Percentiles rank a stretch among this genome's conserved stretches.
Evolutionary conservation across 2,797 vertebrate species (phyloP).

Genomic region (Anisognathus igniventris): DNA sequence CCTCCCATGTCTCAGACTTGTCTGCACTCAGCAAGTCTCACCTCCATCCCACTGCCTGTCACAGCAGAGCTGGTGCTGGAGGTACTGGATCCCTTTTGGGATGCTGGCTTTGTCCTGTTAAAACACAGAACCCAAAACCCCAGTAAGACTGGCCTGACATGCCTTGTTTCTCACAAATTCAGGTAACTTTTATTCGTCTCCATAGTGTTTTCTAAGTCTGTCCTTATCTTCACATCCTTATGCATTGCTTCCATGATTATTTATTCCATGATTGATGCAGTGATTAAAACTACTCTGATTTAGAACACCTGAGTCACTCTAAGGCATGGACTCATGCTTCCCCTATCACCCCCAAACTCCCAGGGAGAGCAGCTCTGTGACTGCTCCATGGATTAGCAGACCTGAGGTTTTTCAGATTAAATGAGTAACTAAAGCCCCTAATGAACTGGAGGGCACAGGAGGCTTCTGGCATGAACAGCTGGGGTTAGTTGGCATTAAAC

Average conservation of each 20-base stretch:
- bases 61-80: background rate
- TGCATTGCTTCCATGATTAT: background rate
- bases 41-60: background rate
- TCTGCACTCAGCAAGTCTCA: background rate
- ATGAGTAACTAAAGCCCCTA: background rate
- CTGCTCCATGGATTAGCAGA: background rate
- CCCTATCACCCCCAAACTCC: background rate
- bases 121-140: background rate
- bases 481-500: background rate
- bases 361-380: background rate
- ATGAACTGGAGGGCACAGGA: background rate
- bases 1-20: rapidly evolving
- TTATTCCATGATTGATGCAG: background rate
- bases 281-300: background rate
- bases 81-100: rapidly evolving
- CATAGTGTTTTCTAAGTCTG: background rate
- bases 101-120: background rate
- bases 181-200: background rate
- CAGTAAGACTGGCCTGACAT: background rate
- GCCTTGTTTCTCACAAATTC: background rate
- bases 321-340: background rate
- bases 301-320: background rate
- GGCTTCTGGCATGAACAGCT: background rate
- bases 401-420: background rate
- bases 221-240: background rate